phyloP scores from a whole-genome alignment of 2,113 vertebrate genomes.

The Isurus oxyrinchus region DNA sequence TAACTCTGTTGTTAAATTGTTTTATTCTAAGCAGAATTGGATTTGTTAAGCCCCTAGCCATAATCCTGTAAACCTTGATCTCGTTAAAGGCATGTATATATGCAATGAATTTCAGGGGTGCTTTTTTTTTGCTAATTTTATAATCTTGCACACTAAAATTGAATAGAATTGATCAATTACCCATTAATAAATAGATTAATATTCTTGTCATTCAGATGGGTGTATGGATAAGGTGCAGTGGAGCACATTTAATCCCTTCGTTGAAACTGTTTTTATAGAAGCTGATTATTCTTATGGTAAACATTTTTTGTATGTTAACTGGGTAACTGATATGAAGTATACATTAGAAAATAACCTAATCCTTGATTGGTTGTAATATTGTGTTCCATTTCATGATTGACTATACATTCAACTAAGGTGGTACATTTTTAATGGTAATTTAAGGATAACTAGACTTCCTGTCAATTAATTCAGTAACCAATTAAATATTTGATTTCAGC shows the following conservation, averaged over 20 bases:
- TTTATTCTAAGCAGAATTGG: neutral
- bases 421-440: neutral
- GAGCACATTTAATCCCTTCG: neutral
- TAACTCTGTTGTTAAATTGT: neutral
- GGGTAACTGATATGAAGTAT: neutral
- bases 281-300: neutral
- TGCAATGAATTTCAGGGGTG: neutral
- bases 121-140: neutral
- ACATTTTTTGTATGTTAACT: neutral
- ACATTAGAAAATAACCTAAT: neutral
- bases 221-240: neutral
- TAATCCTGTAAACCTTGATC: neutral
- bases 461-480: neutral
- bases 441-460: neutral
- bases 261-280: neutral
- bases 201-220: neutral
- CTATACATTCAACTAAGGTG: neutral
- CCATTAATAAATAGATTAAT: neutral
- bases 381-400: neutral
- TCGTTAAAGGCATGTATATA: neutral
- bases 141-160: constrained; percentile 8
- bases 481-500: neutral
- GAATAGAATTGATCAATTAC: neutral
- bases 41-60: neutral
- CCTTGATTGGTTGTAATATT: neutral